These are phyloP conservation scores for Leptatherina wallacei DNA, from an alignment of 2,797 vertebrate genomes.

Conservation along the genomic window DNA sequence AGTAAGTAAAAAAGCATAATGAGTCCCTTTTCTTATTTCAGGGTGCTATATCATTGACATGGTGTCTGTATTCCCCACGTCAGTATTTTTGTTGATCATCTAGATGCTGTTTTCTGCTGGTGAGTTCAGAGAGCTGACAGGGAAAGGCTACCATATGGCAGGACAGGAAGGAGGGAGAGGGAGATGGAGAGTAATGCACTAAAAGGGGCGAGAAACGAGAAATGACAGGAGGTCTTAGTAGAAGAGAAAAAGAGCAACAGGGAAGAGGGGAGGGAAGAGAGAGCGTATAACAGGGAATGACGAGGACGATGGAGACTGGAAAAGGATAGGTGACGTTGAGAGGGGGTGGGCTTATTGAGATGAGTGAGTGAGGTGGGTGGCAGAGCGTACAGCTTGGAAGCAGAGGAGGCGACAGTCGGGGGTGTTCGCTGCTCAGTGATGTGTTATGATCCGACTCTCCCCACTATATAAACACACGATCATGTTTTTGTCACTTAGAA, in stretches of 20 bases:
- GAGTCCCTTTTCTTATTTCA: no score
- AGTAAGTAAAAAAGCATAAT: no score
- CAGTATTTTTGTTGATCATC: conserved; percentile 47
- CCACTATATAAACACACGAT: conserved; percentile 14
- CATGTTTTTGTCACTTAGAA: conserved; percentile 22
- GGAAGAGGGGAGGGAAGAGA: conserved; percentile 3
- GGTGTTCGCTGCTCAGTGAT: conserved; percentile 63
- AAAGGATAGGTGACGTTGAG: conserved; percentile 31
- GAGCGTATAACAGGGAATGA: conserved; percentile 9
- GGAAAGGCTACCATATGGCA: conserved; percentile 73
- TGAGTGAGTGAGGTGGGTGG: conserved; percentile 65
- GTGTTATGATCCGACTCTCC: conserved; percentile 63
- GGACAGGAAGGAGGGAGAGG: conserved; percentile 67
- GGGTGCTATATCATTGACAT: no score
- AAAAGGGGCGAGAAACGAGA: conserved; percentile 43
- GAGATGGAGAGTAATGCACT: conserved; percentile 26
- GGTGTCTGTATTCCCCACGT: conserved; percentile 20
- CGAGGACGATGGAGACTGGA: conserved; percentile 24
- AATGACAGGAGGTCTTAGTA: conserved; percentile 47
- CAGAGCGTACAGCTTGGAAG: conserved; percentile 59
- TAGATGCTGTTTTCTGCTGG: conserved; percentile 55
- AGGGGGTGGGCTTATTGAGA: conserved; percentile 15
- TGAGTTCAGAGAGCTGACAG: conserved; percentile 67
- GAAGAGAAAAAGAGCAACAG: conserved; percentile 12
- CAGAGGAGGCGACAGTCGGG: conserved; percentile 68